Conservation (phyloP, 2,888 invertebrate genomes). For the Iphiclides podalirius region DNA sequence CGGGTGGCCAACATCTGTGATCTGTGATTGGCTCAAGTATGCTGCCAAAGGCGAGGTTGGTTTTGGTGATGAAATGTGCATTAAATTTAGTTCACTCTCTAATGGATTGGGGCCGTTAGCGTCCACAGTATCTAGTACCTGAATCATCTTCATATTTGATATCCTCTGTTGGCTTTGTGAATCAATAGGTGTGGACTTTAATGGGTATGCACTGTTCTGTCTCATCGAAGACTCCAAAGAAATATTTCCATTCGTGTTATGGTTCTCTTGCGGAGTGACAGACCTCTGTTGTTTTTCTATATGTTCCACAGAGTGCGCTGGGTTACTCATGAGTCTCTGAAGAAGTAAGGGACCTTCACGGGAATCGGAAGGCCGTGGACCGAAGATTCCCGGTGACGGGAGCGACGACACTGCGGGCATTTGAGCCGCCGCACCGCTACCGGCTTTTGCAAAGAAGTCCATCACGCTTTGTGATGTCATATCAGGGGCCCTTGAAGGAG, state of each 20-base stretch:
- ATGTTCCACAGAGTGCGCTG: conserved; percentile 91
- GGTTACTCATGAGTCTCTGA: conserved; percentile 90
- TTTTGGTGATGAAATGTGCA: conserved; percentile 77
- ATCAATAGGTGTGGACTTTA: conserved; percentile 69
- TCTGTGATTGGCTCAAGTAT: conserved; percentile 72
- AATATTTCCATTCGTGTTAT: conserved; percentile 58
- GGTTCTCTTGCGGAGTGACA: conserved; percentile 83
- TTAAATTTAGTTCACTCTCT: conserved; percentile 76
- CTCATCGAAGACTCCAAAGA: conserved; percentile 51
- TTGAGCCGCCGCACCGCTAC: conserved; percentile 74
- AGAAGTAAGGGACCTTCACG: conserved; percentile 83
- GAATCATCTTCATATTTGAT: conserved; percentile 54
- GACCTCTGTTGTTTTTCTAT: conserved; percentile 92
- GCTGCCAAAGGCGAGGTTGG: conserved; percentile 78
- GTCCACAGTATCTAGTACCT: conserved; percentile 49
- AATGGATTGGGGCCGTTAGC: conserved; percentile 63
- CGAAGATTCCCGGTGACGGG: conserved; percentile 71
- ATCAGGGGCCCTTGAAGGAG: conserved; percentile 81
- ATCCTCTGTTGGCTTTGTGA: conserved; percentile 61
- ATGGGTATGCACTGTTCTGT: conserved; percentile 57
- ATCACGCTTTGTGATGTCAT: conserved; percentile 90
- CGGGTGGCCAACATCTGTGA: conserved; percentile 50
- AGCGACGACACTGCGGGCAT: conserved; percentile 76
- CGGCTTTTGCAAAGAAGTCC: conserved; percentile 92
- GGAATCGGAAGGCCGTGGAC: conserved; percentile 68